Conservation (phyloP, 2,888 invertebrate genomes). For the Ctenicera cuprea region DNA sequence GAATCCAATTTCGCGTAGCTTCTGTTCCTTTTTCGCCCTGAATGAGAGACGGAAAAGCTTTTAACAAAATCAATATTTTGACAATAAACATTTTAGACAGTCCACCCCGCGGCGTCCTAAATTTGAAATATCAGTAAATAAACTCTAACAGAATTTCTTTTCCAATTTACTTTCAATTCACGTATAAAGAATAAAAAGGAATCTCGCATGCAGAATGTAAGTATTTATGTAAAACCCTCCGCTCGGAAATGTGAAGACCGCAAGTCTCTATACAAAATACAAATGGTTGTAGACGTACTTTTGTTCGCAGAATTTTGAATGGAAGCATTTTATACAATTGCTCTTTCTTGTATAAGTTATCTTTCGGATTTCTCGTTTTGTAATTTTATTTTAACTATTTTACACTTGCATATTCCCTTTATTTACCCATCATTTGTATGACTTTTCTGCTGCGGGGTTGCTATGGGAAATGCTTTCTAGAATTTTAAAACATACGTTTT, state of each 20-base stretch:
- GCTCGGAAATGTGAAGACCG: slow-evolving; percentile 58
- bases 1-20: background rate
- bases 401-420: slow-evolving; percentile 5
- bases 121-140: slow-evolving; percentile 53
- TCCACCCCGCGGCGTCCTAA: slow-evolving; percentile 37
- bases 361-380: slow-evolving; percentile 34
- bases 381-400: background rate
- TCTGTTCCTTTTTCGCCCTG: background rate
- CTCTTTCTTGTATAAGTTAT: slow-evolving; percentile 47
- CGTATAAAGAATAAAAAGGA: slow-evolving; percentile 63
- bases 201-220: slow-evolving; percentile 61
- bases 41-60: slow-evolving; percentile 34
- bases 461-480: too few species aligned
- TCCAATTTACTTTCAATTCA: slow-evolving; percentile 62
- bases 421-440: background rate
- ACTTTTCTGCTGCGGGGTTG: too few species aligned
- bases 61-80: slow-evolving; percentile 47
- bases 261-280: slow-evolving; percentile 58
- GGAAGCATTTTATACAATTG: slow-evolving; percentile 51
- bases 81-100: slow-evolving; percentile 47
- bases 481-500: background rate
- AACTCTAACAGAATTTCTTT: slow-evolving; percentile 59
- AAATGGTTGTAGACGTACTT: slow-evolving; percentile 55
- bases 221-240: slow-evolving; percentile 63
- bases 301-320: slow-evolving; percentile 51